Base-by-base conservation (phyloP, 2,797 vertebrate species). In the Coreius guichenoti region DNA sequence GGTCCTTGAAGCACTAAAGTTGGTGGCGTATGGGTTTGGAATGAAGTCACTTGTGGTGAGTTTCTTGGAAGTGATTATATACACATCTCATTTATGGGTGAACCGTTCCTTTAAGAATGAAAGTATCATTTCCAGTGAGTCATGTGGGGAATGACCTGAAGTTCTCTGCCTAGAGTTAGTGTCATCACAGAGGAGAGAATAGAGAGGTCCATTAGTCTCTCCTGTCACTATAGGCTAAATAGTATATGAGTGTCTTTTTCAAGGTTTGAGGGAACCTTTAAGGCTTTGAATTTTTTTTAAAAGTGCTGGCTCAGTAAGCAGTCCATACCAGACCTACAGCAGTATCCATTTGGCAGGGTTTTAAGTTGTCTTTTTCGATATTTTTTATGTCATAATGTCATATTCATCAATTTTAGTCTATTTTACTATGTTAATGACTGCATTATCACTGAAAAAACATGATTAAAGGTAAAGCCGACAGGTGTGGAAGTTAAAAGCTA, bases 231-330 rank as follows among this genome's bases (percentile, higher is more conserved):
- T 47, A 8, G 26, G 47, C 45, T 73, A 21, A 72, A 81, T 47
- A 79, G 78, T 65, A 74, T 86, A 84, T 49, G 58, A 80, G 85
- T 47, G 39, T 68, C 79, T 86, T 89, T 84, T 78, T 63, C 56
- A n/a, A 54, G 51, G 61, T 79, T 45, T 80, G 69, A 72, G 17
- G 73, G 21, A 69, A 77, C 73, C 75, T 85, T 81, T n/a, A 49
- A 58, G 61, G 13, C 74, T 63, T 47, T 21, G 43, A 75, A 39
- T 61, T 79, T 69, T 75, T 51, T 14, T 0, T 1, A 33, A 67
- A 87, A 65, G 33, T 67, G 61, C 31, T 75, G 33, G 3, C 65
- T 87, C 77, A 81, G 86, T 65, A 6, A 61, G 29, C 26, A 73
- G 69, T 68, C 23, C 43, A 73, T 47, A 51, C 31, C 80, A 77